Percentiles rank a stretch among this genome's conserved stretches.
Evolutionary conservation across 2,113 vertebrate species (phyloP).

Genomic region (Saguinus midas): DNA sequence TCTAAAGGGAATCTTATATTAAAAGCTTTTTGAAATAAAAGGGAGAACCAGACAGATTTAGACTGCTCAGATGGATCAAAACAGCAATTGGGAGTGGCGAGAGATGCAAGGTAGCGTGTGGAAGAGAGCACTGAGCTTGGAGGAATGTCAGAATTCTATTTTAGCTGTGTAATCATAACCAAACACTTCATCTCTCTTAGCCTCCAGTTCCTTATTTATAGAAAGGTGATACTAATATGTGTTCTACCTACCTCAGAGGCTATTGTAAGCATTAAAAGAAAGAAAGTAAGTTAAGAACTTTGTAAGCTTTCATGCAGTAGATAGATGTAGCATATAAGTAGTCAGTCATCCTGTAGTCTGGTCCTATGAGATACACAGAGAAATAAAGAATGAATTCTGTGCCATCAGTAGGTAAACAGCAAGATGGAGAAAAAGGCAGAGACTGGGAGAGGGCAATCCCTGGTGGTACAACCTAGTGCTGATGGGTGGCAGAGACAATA

Average conservation of each 20-base stretch:
- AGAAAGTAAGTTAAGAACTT: background rate
- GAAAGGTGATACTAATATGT: background rate
- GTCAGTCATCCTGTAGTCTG: background rate
- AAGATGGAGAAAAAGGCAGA: background rate
- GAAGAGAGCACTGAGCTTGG: background rate
- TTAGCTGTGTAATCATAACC: background rate
- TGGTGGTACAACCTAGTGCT: background rate
- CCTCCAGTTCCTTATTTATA: background rate
- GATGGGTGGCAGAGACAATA: background rate
- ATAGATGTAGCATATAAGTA: background rate
- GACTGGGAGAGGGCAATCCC: background rate
- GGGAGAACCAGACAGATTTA: background rate
- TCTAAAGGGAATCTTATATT: background rate
- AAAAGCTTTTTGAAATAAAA: background rate
- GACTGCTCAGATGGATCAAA: background rate
- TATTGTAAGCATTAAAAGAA: background rate
- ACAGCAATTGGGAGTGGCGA: background rate
- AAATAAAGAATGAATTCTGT: background rate
- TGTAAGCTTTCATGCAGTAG: background rate
- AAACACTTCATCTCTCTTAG: background rate
- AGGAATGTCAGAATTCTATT: background rate
- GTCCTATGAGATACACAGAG: background rate
- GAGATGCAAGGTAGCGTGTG: background rate
- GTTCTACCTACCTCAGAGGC: background rate
- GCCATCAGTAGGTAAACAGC: background rate